Conservation (phyloP, 1,140 invertebrate genomes). For the Temnothorax nylanderi region DNA sequence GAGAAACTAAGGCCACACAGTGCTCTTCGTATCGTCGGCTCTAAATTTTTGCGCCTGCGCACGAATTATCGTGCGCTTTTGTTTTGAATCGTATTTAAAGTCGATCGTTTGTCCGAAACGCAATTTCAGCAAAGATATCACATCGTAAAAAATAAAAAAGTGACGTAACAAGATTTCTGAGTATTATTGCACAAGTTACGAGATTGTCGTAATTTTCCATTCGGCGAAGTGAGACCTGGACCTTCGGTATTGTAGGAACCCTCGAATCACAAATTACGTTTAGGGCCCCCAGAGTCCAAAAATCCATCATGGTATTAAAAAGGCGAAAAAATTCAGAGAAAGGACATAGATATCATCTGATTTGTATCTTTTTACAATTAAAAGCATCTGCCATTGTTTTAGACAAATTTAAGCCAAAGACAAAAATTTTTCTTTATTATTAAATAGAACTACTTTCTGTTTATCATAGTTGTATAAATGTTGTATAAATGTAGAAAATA, state of each 20-base stretch:
- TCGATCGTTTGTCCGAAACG: background rate
- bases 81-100: background rate
- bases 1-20: conserved; percentile 79
- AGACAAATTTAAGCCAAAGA: no score
- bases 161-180: background rate
- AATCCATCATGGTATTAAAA: no score
- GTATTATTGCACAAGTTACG: background rate
- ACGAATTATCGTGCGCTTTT: background rate
- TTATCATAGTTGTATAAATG: no score
- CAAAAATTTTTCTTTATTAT: no score
- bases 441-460: no score
- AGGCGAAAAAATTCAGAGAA: no score
- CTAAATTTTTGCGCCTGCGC: conserved; percentile 78
- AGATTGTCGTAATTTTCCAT: background rate
- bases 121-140: background rate
- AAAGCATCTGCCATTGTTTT: no score
- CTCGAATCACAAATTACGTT: background rate
- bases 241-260: background rate
- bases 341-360: no score
- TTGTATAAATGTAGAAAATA: no score
- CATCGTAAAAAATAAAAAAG: background rate
- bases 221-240: background rate
- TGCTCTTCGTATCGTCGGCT: conserved; percentile 67
- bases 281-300: background rate
- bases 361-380: no score